These are phyloP conservation scores for Syngnathus acus DNA, from an alignment of 2,797 vertebrate genomes.

Conservation along the genomic window DNA sequence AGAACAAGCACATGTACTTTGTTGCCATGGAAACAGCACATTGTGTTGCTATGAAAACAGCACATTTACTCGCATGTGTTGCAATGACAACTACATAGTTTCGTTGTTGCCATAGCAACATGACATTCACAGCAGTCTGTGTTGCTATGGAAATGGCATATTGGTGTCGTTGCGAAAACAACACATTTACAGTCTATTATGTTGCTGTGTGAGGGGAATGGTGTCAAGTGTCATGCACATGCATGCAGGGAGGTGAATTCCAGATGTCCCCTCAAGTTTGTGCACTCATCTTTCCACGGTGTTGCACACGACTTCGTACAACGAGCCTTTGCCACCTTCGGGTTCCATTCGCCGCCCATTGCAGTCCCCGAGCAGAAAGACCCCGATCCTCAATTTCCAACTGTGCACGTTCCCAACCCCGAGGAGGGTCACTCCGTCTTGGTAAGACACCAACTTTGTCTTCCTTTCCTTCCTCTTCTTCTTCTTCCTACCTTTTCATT, in stretches of 20 bases:
- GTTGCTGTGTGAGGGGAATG: neutral
- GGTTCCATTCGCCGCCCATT: conserved; percentile 78
- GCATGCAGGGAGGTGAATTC: neutral
- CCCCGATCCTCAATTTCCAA: conserved; percentile 89
- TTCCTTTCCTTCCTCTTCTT: no score
- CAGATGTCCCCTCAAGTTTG: conserved; percentile 75
- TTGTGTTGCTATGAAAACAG: neutral
- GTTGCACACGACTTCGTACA: conserved; percentile 88
- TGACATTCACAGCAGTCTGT: neutral
- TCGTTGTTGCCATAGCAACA: neutral
- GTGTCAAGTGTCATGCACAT: neutral
- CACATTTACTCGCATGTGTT: no score
- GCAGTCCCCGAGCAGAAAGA: conserved; percentile 90
- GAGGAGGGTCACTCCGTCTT: conserved; percentile 91
- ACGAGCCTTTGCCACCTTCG: conserved; percentile 80
- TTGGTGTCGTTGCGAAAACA: neutral
- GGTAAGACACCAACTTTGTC: conserved; percentile 56
- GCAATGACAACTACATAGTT: neutral
- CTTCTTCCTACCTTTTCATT: accelerated
- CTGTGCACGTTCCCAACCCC: conserved; percentile 88
- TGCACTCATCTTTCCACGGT: conserved; percentile 92
- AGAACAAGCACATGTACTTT: neutral
- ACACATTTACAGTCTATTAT: neutral
- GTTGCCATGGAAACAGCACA: neutral
- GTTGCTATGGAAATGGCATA: neutral